A percentile compares a stretch with the other conserved stretches of the same genome.
Conservation (phyloP, 2,888 invertebrate species). For the Mesochorus sp. region DNA sequence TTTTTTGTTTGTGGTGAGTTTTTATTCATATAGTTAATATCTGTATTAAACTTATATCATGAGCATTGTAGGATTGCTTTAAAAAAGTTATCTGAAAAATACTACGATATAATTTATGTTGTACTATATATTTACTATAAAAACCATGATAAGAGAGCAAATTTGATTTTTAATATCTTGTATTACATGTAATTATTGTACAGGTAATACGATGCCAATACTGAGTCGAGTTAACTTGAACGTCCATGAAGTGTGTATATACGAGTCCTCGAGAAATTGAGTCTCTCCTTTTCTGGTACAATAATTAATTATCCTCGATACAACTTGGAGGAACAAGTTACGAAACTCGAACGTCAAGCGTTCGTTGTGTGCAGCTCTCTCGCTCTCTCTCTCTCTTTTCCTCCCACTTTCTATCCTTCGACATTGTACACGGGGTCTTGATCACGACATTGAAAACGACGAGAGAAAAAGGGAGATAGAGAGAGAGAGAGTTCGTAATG, state of each 20-base stretch:
- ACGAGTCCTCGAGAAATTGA: conserved; percentile 17
- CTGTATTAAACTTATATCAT: no score
- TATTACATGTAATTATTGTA: background rate
- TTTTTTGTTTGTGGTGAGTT: no score
- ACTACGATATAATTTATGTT: no score
- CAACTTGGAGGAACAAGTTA: conserved; percentile 49
- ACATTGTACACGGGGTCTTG: conserved; percentile 56
- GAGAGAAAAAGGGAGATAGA: no score
- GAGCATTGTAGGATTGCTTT: no score
- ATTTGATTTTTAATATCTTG: background rate
- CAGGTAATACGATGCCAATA: conserved; percentile 14
- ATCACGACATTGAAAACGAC: conserved; percentile 61
- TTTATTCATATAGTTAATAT: no score
- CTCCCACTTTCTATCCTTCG: conserved; percentile 7
- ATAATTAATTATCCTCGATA: conserved; percentile 56
- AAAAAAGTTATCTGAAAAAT: no score
- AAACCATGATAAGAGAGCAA: background rate
- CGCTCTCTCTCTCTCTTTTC: background rate
- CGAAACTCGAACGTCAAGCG: conserved; percentile 41
- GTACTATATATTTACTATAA: no score
- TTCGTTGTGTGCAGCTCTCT: conserved; percentile 36
- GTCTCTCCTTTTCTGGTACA: conserved; percentile 38
- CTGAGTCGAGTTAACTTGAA: conserved; percentile 19
- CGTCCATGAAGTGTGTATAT: background rate
- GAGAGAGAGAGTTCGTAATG: conserved; percentile 48